Evolutionary conservation across 2,797 vertebrate species (phyloP).

Genomic region (Vespertilio murinus): DNA sequence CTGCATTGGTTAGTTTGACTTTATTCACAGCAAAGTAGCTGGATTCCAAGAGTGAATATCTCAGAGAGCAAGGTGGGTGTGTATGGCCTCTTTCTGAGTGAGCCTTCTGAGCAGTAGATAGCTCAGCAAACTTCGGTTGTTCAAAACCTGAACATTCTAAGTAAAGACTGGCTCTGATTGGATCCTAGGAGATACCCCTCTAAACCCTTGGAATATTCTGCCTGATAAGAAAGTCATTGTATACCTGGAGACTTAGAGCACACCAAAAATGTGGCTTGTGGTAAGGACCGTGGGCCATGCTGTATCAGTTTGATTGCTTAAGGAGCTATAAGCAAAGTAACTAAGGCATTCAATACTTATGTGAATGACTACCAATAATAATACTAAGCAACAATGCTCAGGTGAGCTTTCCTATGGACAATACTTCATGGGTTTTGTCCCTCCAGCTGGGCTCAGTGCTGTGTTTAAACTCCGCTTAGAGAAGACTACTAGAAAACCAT

Average conservation of each 20-base stretch:
- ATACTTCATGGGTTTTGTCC: neutral
- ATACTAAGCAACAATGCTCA: neutral
- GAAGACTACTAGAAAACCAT: neutral
- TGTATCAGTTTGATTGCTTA: neutral
- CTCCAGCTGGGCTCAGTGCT: neutral
- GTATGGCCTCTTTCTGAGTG: neutral
- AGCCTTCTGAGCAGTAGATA: neutral
- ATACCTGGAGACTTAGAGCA: neutral
- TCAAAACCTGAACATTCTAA: neutral
- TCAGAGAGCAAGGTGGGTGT: neutral
- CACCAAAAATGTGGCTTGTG: neutral
- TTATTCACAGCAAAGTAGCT: neutral
- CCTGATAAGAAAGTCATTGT: neutral
- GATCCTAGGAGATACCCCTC: neutral
- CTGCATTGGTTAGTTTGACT: neutral
- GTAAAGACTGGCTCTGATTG: neutral
- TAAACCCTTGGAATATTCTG: neutral
- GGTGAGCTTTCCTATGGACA: neutral
- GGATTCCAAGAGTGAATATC: neutral
- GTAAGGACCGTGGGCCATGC: neutral
- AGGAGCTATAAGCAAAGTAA: neutral
- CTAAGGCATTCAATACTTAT: neutral
- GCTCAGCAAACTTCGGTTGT: neutral
- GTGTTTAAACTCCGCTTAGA: neutral
- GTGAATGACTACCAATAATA: neutral